These are phyloP conservation scores for Engraulis encrasicolus DNA, from an alignment of 2,113 vertebrate species.

Conservation along the genomic window DNA sequence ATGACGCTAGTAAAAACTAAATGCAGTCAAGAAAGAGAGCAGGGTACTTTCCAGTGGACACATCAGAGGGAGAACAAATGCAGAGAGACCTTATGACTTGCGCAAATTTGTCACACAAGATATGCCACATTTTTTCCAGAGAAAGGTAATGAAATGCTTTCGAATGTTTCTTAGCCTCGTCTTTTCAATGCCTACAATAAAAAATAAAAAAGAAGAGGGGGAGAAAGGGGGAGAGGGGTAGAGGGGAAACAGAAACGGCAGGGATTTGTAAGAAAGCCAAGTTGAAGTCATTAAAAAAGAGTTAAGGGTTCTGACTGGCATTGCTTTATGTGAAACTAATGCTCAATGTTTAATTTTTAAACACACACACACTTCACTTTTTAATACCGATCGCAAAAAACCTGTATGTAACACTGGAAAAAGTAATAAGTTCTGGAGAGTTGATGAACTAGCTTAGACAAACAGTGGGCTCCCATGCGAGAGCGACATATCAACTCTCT, in stretches of 20 bases:
- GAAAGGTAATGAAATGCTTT: slow-evolving; percentile 61
- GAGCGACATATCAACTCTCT: slow-evolving; percentile 15
- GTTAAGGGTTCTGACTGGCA: slow-evolving; percentile 58
- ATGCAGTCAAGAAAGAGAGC: slow-evolving; percentile 32
- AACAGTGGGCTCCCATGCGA: slow-evolving; percentile 49
- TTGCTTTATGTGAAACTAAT: slow-evolving; percentile 70
- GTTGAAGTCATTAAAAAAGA: slow-evolving; percentile 54
- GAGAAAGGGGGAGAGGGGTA: neutral
- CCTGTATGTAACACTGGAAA: slow-evolving; percentile 54
- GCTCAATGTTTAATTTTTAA: slow-evolving; percentile 63
- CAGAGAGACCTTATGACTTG: slow-evolving; percentile 52
- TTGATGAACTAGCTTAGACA: slow-evolving; percentile 47
- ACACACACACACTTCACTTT: slow-evolving; percentile 47
- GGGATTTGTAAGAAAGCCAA: slow-evolving; percentile 60
- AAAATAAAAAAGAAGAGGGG: slow-evolving; percentile 68
- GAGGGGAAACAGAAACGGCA: slow-evolving; percentile 56
- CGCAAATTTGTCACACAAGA: slow-evolving; percentile 67
- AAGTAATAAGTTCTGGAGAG: slow-evolving; percentile 47
- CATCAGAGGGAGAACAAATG: slow-evolving; percentile 47
- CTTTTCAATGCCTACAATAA: slow-evolving; percentile 63
- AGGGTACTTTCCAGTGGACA: slow-evolving; percentile 52
- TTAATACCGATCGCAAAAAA: slow-evolving; percentile 50
- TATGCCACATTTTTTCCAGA: slow-evolving; percentile 66
- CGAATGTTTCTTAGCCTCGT: slow-evolving; percentile 54
- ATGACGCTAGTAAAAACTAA: slow-evolving; percentile 47